Evolutionary conservation across 2,888 invertebrate species (phyloP).

Genomic region (Drosophila suboccidentalis): DNA sequence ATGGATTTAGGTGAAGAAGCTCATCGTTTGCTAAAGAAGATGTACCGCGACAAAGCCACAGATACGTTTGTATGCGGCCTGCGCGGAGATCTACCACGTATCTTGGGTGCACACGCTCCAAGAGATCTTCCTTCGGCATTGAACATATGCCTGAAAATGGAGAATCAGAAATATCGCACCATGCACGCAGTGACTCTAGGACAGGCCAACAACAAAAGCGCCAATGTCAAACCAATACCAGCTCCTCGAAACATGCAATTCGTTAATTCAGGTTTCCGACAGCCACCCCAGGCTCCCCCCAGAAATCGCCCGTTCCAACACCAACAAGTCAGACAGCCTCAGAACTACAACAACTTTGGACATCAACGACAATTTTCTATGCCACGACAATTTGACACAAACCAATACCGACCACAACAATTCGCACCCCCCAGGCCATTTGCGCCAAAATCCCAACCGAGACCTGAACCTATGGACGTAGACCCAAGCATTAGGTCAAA

Average conservation of each 20-base stretch:
- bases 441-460: not conserved
- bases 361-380: not conserved
- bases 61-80: too few species aligned
- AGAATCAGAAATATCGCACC: too few species aligned
- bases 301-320: not conserved
- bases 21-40: not conserved
- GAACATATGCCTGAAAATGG: too few species aligned
- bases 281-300: not conserved
- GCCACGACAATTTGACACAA: not conserved
- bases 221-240: not conserved
- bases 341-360: not conserved
- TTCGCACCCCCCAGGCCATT: not conserved
- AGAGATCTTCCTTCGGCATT: too few species aligned
- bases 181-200: too few species aligned
- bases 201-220: not conserved
- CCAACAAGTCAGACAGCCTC: not conserved
- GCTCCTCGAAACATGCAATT: too few species aligned
- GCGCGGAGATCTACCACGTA: too few species aligned
- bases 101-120: too few species aligned
- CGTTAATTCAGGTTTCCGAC: not conserved
- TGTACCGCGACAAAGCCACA: conserved; percentile 3
- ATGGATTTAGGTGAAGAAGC: not conserved
- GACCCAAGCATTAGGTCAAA: not conserved
- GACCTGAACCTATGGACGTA: not conserved
- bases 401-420: not conserved